Evolutionary conservation across 2,888 invertebrate species (phyloP).

Genomic region (Agrochola lychnidis): DNA sequence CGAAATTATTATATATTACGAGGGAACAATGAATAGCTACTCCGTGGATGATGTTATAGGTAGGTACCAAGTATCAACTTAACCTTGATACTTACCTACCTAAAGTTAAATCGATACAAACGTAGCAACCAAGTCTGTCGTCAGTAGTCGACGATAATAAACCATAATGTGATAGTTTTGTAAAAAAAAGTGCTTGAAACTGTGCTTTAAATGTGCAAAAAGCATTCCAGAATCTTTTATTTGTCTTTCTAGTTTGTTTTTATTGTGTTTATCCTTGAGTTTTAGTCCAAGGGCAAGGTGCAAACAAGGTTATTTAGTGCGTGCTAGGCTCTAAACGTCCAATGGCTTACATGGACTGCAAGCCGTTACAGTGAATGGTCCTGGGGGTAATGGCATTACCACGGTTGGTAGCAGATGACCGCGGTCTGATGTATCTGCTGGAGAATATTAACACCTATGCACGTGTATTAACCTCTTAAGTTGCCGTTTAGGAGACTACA

Average conservation of each 20-base stretch:
- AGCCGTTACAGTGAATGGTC: conserved; percentile 37
- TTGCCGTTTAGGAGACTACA: neutral
- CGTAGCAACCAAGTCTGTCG: conserved; percentile 51
- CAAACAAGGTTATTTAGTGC: conserved; percentile 1
- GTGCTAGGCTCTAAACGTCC: neutral
- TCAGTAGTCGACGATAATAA: conserved; percentile 26
- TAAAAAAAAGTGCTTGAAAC: conserved; percentile 38
- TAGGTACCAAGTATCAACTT: conserved; percentile 13
- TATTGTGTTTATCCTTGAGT: conserved; percentile 1
- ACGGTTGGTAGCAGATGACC: conserved; percentile 54
- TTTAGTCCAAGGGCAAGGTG: neutral
- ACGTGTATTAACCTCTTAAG: conserved; percentile 23
- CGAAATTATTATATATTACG: no score
- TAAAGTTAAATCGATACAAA: conserved; percentile 59
- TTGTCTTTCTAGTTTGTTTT: neutral
- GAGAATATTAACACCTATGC: conserved; percentile 19
- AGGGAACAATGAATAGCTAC: no score
- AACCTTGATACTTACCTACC: conserved; percentile 47
- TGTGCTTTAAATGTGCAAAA: conserved; percentile 22
- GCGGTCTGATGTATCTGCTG: conserved; percentile 14
- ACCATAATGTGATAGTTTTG: conserved; percentile 44
- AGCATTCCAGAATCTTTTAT: neutral
- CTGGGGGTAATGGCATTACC: conserved; percentile 48
- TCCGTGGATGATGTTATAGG: neutral
- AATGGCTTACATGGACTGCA: neutral